Conservation (phyloP, 2,113 vertebrate genomes). For the Cygnus atratus region DNA sequence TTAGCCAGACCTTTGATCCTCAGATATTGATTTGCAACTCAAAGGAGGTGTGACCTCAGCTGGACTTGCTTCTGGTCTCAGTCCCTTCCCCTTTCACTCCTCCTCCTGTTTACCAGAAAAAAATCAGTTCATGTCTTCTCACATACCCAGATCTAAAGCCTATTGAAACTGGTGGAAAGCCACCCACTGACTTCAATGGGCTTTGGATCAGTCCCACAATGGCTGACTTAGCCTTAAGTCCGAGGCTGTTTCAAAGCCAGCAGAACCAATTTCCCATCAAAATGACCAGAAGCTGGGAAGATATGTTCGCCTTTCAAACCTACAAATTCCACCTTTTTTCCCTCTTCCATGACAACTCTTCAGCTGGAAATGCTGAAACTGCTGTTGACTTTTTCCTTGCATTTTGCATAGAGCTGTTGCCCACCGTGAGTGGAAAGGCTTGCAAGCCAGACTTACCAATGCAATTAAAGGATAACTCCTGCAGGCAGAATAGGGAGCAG, state of each 20-base stretch:
- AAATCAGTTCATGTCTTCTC: slow-evolving; percentile 73
- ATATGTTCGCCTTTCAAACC: slow-evolving; percentile 67
- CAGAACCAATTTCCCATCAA: slow-evolving; percentile 74
- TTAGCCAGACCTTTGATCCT: slow-evolving; percentile 83
- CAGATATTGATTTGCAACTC: slow-evolving; percentile 83
- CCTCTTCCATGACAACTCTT: slow-evolving; percentile 48
- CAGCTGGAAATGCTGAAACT: neutral
- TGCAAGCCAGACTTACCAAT: slow-evolving; percentile 82
- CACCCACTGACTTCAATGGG: slow-evolving; percentile 71
- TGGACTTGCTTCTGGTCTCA: slow-evolving; percentile 76
- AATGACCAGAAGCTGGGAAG: slow-evolving; percentile 71
- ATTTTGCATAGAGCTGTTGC: neutral
- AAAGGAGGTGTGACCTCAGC: slow-evolving; percentile 82
- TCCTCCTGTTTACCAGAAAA: slow-evolving; percentile 71
- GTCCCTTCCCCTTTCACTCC: slow-evolving; percentile 70
- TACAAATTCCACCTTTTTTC: slow-evolving; percentile 60
- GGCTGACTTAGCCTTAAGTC: slow-evolving; percentile 73
- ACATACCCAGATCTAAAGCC: slow-evolving; percentile 64
- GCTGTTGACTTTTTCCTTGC: neutral
- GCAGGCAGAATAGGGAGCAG: slow-evolving; percentile 92
- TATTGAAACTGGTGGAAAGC: slow-evolving; percentile 60
- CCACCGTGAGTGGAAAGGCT: neutral
- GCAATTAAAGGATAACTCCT: slow-evolving; percentile 94
- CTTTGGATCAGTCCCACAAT: slow-evolving; percentile 64
- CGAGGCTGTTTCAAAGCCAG: slow-evolving; percentile 58